These are phyloP conservation scores for Acanthosepion esculentum DNA, from an alignment of 2,888 invertebrate genomes.

Conservation along the genomic window DNA sequence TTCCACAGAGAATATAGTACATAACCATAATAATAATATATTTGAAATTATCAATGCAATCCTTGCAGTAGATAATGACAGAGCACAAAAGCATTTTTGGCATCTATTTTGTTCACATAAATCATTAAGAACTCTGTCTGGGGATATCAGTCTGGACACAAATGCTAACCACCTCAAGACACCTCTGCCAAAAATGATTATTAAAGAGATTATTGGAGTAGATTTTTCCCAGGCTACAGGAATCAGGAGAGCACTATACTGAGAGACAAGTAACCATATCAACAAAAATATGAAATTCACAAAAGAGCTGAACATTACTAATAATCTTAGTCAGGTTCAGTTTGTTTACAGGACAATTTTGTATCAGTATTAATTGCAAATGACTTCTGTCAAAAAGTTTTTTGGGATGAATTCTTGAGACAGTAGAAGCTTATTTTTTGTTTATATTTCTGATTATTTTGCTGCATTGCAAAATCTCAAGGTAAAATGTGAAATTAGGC, in stretches of 20 bases:
- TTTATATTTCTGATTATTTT: neutral
- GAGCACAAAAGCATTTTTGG: neutral
- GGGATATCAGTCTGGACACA: neutral
- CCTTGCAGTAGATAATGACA: neutral
- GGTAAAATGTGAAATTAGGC: neutral
- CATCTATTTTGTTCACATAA: constrained; percentile 4
- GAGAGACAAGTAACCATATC: neutral
- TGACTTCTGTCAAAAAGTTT: neutral
- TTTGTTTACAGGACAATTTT: neutral
- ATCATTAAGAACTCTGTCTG: neutral
- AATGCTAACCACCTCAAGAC: neutral
- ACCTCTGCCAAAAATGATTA: constrained; percentile 8
- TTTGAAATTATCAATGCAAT: neutral
- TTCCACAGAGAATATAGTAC: neutral
- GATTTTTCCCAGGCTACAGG: no score
- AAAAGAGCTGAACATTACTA: neutral
- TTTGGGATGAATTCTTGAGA: no score
- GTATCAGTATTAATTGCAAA: neutral
- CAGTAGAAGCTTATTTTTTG: neutral
- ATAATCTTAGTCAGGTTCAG: neutral
- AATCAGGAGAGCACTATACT: neutral
- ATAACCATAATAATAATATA: no score
- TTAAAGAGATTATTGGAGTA: neutral
- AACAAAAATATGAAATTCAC: neutral
- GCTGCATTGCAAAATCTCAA: neutral